phyloP scores from a whole-genome alignment of 2,888 invertebrate genomes.

The Volucella bombylans region DNA sequence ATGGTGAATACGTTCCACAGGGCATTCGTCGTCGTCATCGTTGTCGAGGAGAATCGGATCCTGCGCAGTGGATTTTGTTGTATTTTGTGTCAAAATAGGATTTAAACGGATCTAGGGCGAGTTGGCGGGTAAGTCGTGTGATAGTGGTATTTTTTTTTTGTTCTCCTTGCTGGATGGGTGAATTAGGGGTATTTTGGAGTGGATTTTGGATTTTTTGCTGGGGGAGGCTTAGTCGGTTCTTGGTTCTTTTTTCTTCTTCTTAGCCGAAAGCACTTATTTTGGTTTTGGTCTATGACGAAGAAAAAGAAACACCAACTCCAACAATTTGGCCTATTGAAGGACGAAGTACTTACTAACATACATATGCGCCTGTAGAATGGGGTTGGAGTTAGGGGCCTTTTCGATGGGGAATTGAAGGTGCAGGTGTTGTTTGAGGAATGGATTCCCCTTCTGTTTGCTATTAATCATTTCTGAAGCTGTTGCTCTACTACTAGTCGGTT shows the following conservation, averaged over 20 bases:
- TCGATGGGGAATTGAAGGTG: background rate
- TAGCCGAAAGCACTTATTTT: conserved; percentile 31
- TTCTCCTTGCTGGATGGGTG: background rate
- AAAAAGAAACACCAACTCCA: conserved; percentile 5
- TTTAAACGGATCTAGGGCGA: conserved; percentile 20
- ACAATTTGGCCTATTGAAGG: background rate
- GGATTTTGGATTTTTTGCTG: background rate
- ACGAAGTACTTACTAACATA: background rate
- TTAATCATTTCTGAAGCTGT: conserved; percentile 33
- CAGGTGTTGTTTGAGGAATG: conserved; percentile 26
- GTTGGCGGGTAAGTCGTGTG: conserved; percentile 31
- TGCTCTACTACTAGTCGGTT: background rate
- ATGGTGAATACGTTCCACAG: conserved; percentile 53
- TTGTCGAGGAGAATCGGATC: background rate
- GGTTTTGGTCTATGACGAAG: conserved; percentile 35
- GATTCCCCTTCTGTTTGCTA: conserved; percentile 26
- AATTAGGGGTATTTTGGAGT: background rate
- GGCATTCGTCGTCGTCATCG: background rate
- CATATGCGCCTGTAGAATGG: background rate
- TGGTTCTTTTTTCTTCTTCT: conserved; percentile 19
- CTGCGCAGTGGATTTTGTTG: conserved; percentile 22
- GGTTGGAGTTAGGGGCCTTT: background rate
- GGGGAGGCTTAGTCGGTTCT: background rate
- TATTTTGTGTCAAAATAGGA: conserved; percentile 55
- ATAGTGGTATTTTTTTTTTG: too few relatives aligned